These are phyloP conservation scores for Pyrgus malvae DNA, from an alignment of 2,888 invertebrate species.

Conservation along the genomic window DNA sequence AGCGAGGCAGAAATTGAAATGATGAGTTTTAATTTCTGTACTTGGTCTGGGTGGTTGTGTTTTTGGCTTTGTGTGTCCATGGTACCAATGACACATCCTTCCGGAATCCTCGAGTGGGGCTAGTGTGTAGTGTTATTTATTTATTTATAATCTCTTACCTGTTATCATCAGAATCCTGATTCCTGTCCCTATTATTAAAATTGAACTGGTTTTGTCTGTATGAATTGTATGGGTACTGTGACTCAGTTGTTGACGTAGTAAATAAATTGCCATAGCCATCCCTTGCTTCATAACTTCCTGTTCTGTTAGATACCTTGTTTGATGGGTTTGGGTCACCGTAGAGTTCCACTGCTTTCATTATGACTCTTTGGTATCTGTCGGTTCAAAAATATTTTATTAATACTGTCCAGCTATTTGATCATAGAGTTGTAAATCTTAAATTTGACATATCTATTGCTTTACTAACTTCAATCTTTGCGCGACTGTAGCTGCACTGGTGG, in stretches of 20 bases:
- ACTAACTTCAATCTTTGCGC: constrained; percentile 73
- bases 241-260: constrained; percentile 54
- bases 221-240: constrained; percentile 46
- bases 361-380: constrained; percentile 83
- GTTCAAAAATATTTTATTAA: constrained; percentile 4
- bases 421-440: no score
- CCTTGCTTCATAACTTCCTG: constrained; percentile 42
- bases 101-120: no score
- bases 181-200: constrained; percentile 38
- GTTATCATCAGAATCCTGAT: constrained; percentile 36
- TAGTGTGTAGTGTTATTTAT: no score
- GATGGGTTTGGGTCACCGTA: constrained; percentile 74
- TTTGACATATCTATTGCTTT: no score
- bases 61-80: no score
- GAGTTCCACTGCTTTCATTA: constrained; percentile 82
- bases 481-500: constrained; percentile 88
- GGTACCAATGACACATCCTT: no score
- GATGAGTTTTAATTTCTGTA: no score
- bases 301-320: constrained; percentile 57
- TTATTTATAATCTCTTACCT: constrained; percentile 11
- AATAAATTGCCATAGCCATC: constrained; percentile 54
- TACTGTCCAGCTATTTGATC: no score
- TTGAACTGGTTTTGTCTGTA: constrained; percentile 46
- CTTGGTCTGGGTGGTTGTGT: no score
- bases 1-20: no score